Conservation (phyloP, 64 coral and sea anemone species). For the Montipora foliosa region DNA sequence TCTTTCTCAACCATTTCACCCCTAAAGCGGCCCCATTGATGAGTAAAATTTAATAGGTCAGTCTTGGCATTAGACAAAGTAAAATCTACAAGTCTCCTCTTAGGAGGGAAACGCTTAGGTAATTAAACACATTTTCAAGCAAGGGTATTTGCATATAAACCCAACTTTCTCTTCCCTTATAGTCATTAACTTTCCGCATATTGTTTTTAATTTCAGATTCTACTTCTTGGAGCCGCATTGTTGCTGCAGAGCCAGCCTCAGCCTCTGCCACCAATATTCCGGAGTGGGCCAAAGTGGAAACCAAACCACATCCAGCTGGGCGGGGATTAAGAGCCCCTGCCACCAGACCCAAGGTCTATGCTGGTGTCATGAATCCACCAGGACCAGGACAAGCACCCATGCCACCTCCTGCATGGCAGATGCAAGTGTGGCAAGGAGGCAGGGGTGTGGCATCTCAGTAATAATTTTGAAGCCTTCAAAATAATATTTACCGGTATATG, state of each 20-base stretch:
- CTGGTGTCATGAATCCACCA: constrained; percentile 70
- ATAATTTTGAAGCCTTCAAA: too few species aligned
- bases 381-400: constrained; percentile 71
- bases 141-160: too few species aligned
- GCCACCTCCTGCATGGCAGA: constrained; percentile 90
- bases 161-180: neutral
- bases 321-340: constrained; percentile 52
- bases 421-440: constrained; percentile 12
- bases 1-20: too few species aligned
- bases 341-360: constrained; percentile 77
- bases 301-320: constrained; percentile 12
- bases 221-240: constrained; percentile 48
- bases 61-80: too few species aligned
- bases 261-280: constrained; percentile 25
- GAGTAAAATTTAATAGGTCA: too few species aligned
- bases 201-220: constrained; percentile 11
- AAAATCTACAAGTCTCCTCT: too few species aligned
- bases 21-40: too few species aligned
- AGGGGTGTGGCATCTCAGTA: neutral
- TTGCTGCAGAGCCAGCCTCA: neutral
- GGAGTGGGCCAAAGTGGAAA: constrained; percentile 45
- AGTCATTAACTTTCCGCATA: neutral
- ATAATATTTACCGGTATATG: too few species aligned
- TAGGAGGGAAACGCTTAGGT: too few species aligned
- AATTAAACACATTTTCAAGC: too few species aligned